A percentile compares a stretch with the other conserved stretches of the same genome.
Evolutionary conservation across 1,140 invertebrate genomes (phyloP).

Genomic region (Zaprionus taronus): DNA sequence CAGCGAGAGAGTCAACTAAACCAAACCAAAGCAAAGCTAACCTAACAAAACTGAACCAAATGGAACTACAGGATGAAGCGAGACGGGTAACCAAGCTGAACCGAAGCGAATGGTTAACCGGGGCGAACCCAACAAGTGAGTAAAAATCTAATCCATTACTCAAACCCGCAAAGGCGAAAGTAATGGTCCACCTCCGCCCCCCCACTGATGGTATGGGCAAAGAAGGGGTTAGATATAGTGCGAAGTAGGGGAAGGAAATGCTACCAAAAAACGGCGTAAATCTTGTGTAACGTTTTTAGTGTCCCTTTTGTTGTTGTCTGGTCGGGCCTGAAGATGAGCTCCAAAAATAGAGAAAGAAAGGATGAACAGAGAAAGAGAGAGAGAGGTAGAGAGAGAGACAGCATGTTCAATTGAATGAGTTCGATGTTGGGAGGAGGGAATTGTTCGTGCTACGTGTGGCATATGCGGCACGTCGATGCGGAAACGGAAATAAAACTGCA

Average conservation of each 20-base stretch:
- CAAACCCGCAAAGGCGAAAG: constrained; percentile 70
- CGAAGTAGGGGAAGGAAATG: neutral
- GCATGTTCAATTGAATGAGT: constrained; percentile 45
- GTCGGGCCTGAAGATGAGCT: constrained; percentile 36
- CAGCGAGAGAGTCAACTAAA: constrained; percentile 3
- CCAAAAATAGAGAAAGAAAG: constrained; percentile 4
- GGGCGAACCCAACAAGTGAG: constrained; percentile 60
- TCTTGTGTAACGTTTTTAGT: constrained; percentile 75
- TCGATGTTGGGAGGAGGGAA: neutral
- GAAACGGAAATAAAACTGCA: constrained; percentile 76
- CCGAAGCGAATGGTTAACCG: constrained; percentile 7
- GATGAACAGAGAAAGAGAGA: neutral
- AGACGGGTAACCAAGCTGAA: neutral
- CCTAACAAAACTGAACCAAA: neutral
- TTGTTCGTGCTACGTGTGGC: constrained; percentile 23
- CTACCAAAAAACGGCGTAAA: constrained; percentile 60
- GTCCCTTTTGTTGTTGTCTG: constrained; percentile 47
- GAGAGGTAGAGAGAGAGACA: neutral
- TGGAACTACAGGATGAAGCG: constrained; percentile 13
- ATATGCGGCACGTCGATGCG: constrained; percentile 53
- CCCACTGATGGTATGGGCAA: too few species aligned
- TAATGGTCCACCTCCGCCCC: constrained; percentile 38
- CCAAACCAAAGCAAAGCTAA: constrained; percentile 3
- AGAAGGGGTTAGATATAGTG: constrained; percentile 2
- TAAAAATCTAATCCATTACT: constrained; percentile 82